Evolutionary conservation across 1,140 invertebrate species (phyloP).

Genomic region (Cephus cinctus): DNA sequence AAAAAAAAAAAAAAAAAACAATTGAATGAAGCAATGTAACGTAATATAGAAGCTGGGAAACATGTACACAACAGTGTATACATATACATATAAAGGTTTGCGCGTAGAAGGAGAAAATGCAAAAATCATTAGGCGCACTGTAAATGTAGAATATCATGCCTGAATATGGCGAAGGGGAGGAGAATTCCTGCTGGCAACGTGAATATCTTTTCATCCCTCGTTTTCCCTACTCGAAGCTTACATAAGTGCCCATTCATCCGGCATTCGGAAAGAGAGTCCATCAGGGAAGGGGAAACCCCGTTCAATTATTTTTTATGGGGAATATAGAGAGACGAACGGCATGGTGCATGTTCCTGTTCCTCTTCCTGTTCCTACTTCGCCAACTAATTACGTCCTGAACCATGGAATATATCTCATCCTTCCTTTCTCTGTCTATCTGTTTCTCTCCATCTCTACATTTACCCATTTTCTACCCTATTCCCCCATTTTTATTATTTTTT

Average conservation of each 20-base stretch:
- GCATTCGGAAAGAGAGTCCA: constrained; percentile 16
- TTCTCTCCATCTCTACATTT: background rate
- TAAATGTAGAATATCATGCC: background rate
- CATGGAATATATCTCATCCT: constrained; percentile 17
- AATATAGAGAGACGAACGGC: too few species aligned
- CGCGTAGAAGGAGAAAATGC: too few species aligned
- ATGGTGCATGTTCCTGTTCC: too few species aligned
- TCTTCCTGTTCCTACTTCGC: constrained; percentile 18
- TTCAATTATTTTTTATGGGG: background rate
- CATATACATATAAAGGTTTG: too few species aligned
- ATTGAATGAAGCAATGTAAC: too few species aligned
- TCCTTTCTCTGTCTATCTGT: constrained; percentile 6
- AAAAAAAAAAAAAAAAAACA: too few species aligned
- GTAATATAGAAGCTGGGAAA: too few species aligned
- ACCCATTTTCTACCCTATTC: constrained; percentile 9
- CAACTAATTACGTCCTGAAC: constrained; percentile 21
- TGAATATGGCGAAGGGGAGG: background rate
- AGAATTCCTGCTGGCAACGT: background rate
- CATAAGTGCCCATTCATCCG: constrained; percentile 23
- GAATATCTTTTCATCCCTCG: constrained; percentile 17
- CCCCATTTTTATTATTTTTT: too few species aligned
- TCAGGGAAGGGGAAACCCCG: constrained; percentile 10
- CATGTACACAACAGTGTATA: too few species aligned
- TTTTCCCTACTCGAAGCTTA: constrained; percentile 13
- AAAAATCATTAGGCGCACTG: too few species aligned